Base-by-base conservation (phyloP, 2,113 vertebrate species). In the Aplodontia rufa region DNA sequence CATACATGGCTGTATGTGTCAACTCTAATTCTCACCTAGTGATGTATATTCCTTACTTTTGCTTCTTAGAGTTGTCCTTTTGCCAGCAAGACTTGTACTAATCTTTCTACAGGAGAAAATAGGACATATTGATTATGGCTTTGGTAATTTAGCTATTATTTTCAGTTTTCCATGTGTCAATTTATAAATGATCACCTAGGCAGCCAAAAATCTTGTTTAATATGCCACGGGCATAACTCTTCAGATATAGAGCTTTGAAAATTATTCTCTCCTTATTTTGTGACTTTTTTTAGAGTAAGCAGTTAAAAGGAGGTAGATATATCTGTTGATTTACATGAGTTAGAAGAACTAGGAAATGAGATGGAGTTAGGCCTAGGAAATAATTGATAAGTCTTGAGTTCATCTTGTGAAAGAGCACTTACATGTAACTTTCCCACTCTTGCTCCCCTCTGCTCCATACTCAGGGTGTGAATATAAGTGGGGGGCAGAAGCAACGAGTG, bases 401-500 rank as follows among this genome's bases (percentile, higher is more conserved):
- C 35, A 17, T 87, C 26, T 37, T 72, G 88, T 53, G 45, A 62
- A 69, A 68, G 19, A 86, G 32, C 83, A 79, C 45, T 85, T 80
- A 64, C 14, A 22, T 22, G 4, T 35, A 47, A 22, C 64, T 51
- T 89, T 68, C 17, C 6, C 17, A 37, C 51, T 66, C 49, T 82
- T 78, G 28, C 28, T 76, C 28, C 26, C 28, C 89, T 9, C 4
- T 94, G 35, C 24, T 92, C 5, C 47, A 66, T 85, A 76, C 49
- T 22, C 95, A 99, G 99, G 98, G 98, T 26, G 98, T 99, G 90
- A 99, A 98, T 96, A 93, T 99, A 91, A 99, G 98, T 86, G 99
- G 98, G 19, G 99, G 98, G 17, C 99, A 99, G 98, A 99, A 99
- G 92, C 99, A 99, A 85, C 97, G 98, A 55, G 98, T 99, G 42